Conservation (phyloP, 2,888 invertebrate genomes). For the Pterostichus madidus region DNA sequence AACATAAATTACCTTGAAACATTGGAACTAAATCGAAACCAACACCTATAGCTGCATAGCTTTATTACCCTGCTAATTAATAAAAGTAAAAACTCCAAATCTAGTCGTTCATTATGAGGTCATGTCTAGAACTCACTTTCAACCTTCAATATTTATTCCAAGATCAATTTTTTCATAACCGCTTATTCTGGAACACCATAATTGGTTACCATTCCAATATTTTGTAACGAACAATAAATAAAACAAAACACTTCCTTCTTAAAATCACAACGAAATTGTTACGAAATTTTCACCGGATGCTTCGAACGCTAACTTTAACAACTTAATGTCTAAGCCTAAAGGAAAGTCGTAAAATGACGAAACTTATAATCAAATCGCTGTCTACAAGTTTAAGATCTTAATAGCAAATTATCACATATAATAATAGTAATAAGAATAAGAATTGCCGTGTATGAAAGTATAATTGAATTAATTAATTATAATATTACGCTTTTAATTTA, state of each 20-base stretch:
- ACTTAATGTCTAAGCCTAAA: constrained; percentile 7
- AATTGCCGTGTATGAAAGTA: constrained; percentile 11
- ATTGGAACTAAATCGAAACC: neutral
- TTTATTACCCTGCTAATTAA: constrained; percentile 43
- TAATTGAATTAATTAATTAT: constrained; percentile 31
- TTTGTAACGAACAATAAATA: constrained; percentile 36
- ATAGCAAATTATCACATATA: constrained; percentile 27
- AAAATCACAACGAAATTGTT: constrained; percentile 3
- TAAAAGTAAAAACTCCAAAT: constrained; percentile 40
- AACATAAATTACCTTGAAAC: constrained; percentile 50
- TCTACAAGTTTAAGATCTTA: neutral
- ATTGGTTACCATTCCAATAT: constrained; percentile 35
- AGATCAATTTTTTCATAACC: constrained; percentile 46
- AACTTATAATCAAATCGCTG: constrained; percentile 10
- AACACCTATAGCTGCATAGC: constrained; percentile 12
- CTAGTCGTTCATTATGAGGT: constrained; percentile 43
- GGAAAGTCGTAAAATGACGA: constrained; percentile 11
- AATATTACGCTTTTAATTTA: constrained; percentile 27
- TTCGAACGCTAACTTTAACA: neutral
- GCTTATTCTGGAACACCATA: constrained; percentile 25
- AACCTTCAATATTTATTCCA: constrained; percentile 56
- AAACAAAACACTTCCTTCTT: constrained; percentile 8
- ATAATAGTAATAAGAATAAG: constrained; percentile 24
- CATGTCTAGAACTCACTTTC: constrained; percentile 55
- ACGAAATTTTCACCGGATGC: constrained; percentile 22